Base-by-base conservation (phyloP, 2,888 invertebrate genomes). In the Drosophila helvetica region DNA sequence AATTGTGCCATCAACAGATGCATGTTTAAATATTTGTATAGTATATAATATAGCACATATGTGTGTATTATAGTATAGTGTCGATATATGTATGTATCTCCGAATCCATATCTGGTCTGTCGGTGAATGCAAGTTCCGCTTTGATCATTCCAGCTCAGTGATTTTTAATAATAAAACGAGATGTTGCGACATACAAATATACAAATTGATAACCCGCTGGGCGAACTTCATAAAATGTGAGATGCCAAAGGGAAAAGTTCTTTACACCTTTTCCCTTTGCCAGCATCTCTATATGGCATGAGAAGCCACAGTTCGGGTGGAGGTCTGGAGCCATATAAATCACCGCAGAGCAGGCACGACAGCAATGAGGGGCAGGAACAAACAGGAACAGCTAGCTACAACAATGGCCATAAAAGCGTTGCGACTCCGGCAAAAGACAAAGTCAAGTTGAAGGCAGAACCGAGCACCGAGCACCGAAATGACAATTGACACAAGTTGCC, bases 401-500 rank as follows among this genome's bases (percentile, higher is more conserved):
- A 76, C 73, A 72, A 77, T 58, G 74, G 73, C 74, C 78, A 79
- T 77, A 82, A 85, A 79, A 71, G 75, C 70, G 58, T 64, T 74
- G 57, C 77, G 80, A 78, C 68, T 68, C 22, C 30, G 27, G 64
- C 75, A 56, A 71, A 71, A 70, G 64, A 69, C 65, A 79, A 70
- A 72, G 66, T 54, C 59, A 61, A 60, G 73, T 47, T 56, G 60
- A 54, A 25, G 47, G 46, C 56, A 59, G 56, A 12, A 19, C 18
- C 53, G 25, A 55, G 62, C 43, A 63, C 25, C 25, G 27, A 27
- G 57, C 55, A 19, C 15, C 6, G 27, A 69, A 78, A 84, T 81
- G 89, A 85, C 86, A 88, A 88, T 88, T 84, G 89, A 87, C 82
- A 78, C 87, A 68, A 66, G 60, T 65, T 78, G 73, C 45, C 79